A percentile compares a stretch with the other conserved stretches of the same genome.
These are phyloP conservation scores for Esox masquinongy DNA, from an alignment of 2,797 vertebrate genomes.

Conservation along the genomic window DNA sequence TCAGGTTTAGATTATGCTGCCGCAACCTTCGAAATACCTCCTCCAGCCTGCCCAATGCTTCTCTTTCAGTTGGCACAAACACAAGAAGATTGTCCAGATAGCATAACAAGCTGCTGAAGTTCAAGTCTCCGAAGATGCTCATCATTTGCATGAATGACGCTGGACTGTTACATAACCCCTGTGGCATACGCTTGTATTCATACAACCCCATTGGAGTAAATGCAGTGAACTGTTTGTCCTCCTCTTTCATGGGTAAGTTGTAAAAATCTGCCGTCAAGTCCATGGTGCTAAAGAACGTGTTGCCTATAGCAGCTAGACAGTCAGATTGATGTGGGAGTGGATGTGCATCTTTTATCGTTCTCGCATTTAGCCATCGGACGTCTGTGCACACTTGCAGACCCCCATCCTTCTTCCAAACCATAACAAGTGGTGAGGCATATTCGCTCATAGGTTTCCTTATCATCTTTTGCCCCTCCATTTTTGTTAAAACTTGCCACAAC, in stretches of 20 bases:
- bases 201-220: constrained; percentile 19
- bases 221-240: constrained; percentile 21
- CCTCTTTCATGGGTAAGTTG: constrained; percentile 9
- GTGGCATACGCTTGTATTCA: constrained; percentile 15
- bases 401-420: too few species aligned
- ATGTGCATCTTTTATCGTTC: constrained; percentile 17
- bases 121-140: constrained; percentile 35
- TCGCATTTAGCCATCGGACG: constrained; percentile 37
- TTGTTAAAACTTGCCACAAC: constrained; percentile 11
- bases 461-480: constrained; percentile 22
- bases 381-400: constrained; percentile 17
- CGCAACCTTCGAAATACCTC: background rate
- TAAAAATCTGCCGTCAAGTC: constrained; percentile 6
- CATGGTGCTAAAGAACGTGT: constrained; percentile 7
- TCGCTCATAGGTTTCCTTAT: constrained; percentile 30
- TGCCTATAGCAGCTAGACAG: constrained; percentile 11
- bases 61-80: background rate
- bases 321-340: constrained; percentile 17
- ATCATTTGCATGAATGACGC: constrained; percentile 18
- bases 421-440: constrained; percentile 21
- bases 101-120: constrained; percentile 27
- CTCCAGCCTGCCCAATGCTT: constrained; percentile 12
- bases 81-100: constrained; percentile 36
- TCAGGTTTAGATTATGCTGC: constrained; percentile 6
- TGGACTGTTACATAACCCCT: background rate